Evolutionary conservation across 2,797 vertebrate species (phyloP), one percentile per base, ranked within the genome.

Genomic region (Podarcis siculus): DNA sequence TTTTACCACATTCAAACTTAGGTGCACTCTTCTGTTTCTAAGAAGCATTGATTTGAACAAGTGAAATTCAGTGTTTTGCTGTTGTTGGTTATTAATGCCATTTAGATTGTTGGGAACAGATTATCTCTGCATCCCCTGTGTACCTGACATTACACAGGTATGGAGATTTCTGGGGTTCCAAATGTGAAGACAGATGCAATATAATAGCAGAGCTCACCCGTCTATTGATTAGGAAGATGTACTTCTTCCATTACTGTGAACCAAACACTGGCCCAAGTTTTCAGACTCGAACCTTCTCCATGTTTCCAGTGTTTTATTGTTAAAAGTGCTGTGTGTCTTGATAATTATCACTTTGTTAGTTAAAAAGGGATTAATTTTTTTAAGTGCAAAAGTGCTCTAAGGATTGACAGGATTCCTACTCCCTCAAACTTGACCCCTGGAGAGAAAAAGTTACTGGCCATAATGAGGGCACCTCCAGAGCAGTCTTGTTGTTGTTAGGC

Each of bases 11-110:
- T 21, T 64, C 64, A 79, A 81, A 79, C 61, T 75, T 17, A 66
- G 37, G 58, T 85, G 76, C 77, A 75, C 42, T 82, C 72, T 85
- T 75, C 87, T 69, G 64, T 85, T 75, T 69, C 79, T 86, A 49
- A n/a, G 9, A 2, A 49, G 21, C 83, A 79, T 71, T 71, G 73
- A 81, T 85, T 71, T 76, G 71, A 81, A 72, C 32, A 27, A 76
- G 15, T 69, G 64, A 79, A 45, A 19, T 78, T 45, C 42, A 58
- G 45, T 25, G 25, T 23, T 79, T 75, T 75, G 55, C 35, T 76
- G 86, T 79, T 17, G 21, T 82, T 81, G 15, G 30, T 86, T 69
- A 30, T 78, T 42, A n/a, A 58, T n/a, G 32, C 13, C 58, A 32
- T 55, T 88, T 78, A 61, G 19, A 30, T 66, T 75, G 45, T 75